Percentiles rank a stretch among this genome's conserved stretches.
Conservation (phyloP, 2,888 invertebrate genomes). For the Acrobasis suavella region DNA sequence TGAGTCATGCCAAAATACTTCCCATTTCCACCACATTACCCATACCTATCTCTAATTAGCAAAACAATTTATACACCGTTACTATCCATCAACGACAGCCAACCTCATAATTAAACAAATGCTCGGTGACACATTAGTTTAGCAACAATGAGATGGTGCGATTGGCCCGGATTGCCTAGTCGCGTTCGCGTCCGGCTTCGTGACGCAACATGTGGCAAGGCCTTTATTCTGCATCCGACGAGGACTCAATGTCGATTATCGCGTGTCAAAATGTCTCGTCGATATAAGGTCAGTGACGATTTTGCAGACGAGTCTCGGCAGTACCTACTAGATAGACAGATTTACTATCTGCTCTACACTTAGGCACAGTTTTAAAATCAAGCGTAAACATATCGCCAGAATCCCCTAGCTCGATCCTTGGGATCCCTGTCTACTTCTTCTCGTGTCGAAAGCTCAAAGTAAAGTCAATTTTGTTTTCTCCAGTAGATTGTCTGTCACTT, state of each 20-base stretch:
- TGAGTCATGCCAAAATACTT: too few species aligned
- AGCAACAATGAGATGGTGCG: conserved; percentile 61
- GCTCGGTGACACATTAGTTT: conserved; percentile 48
- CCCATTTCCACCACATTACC: too few species aligned
- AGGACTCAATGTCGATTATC: conserved; percentile 30
- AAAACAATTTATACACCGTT: neutral
- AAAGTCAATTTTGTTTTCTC: too few species aligned
- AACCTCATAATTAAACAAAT: conserved; percentile 37
- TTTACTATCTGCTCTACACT: too few species aligned
- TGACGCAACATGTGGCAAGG: conserved; percentile 31
- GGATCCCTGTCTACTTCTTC: too few species aligned
- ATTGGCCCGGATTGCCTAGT: conserved; percentile 38
- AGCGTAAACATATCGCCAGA: too few species aligned
- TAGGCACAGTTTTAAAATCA: too few species aligned
- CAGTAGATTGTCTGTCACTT: too few species aligned
- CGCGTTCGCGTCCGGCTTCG: conserved; percentile 54
- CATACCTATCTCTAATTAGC: neutral
- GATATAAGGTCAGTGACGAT: neutral
- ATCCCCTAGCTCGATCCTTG: too few species aligned
- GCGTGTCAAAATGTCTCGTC: conserved; percentile 23
- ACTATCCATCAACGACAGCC: neutral
- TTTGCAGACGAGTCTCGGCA: neutral
- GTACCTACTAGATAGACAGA: too few species aligned
- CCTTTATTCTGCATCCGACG: conserved; percentile 30
- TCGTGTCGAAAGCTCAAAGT: too few species aligned